Evolutionary conservation across 1,140 invertebrate genomes (phyloP).

Genomic region (Microplitis mediator): DNA sequence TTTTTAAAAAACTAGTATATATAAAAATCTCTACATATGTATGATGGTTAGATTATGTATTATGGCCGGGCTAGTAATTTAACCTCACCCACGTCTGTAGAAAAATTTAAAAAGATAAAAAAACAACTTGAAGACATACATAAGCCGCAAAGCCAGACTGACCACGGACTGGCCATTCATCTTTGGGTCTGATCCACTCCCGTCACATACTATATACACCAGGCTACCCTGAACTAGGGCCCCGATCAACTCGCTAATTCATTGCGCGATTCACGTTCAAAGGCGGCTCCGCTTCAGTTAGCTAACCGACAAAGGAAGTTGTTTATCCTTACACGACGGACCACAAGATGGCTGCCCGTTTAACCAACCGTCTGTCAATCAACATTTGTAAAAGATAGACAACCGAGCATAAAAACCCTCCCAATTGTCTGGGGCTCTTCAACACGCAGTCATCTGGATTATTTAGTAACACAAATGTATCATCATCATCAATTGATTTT

Average conservation of each 20-base stretch:
- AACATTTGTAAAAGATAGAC: conserved; percentile 25
- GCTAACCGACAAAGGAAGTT: conserved; percentile 40
- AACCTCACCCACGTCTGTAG: background rate
- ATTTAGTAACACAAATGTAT: background rate
- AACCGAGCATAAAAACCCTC: conserved; percentile 30
- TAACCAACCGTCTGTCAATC: conserved; percentile 37
- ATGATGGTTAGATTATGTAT: too few relatives aligned
- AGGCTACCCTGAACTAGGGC: background rate
- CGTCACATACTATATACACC: background rate
- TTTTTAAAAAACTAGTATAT: too few relatives aligned
- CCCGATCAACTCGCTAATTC: conserved; percentile 36
- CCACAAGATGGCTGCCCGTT: conserved; percentile 33
- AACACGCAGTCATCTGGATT: background rate
- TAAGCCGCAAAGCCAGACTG: conserved; percentile 1
- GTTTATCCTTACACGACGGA: conserved; percentile 42
- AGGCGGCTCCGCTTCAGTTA: conserved; percentile 30
- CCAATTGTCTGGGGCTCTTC: conserved; percentile 31
- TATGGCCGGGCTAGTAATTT: too few relatives aligned
- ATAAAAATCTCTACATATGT: too few relatives aligned
- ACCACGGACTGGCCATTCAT: conserved; percentile 2
- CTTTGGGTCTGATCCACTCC: conserved; percentile 6
- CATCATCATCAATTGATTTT: background rate
- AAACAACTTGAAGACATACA: background rate
- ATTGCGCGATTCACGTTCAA: conserved; percentile 37
- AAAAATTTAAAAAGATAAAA: background rate